These are phyloP conservation scores for Lucinisca nassula DNA, from an alignment of 2,888 invertebrate genomes.

Conservation along the genomic window DNA sequence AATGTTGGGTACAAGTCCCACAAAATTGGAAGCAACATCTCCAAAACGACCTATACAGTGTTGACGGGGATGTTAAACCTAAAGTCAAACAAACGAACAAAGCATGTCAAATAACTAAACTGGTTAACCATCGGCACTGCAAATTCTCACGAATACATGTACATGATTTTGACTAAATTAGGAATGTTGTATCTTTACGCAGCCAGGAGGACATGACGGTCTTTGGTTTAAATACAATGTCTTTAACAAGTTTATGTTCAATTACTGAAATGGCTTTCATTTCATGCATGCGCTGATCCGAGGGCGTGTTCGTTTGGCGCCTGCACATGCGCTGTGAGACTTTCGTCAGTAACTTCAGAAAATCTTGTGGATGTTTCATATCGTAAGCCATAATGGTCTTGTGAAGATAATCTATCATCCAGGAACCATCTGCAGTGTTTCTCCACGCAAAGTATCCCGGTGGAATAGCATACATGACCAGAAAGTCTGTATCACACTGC, in stretches of 20 bases:
- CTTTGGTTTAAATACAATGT: slow-evolving; percentile 56
- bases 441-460: slow-evolving; percentile 65
- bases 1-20: no score
- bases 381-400: slow-evolving; percentile 53
- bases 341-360: slow-evolving; percentile 52
- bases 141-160: no score
- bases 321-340: slow-evolving; percentile 44
- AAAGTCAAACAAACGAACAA: no score
- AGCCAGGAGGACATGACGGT: slow-evolving; percentile 14
- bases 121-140: no score
- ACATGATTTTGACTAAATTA: no score
- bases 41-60: no score
- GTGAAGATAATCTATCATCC: slow-evolving; percentile 65
- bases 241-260: slow-evolving; percentile 60
- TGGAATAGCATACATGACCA: slow-evolving; percentile 67
- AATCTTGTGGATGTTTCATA: slow-evolving; percentile 36
- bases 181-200: not conserved
- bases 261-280: slow-evolving; percentile 65
- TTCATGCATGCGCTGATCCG: slow-evolving; percentile 5
- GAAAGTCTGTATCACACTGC: slow-evolving; percentile 61
- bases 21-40: no score
- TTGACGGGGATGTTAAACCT: no score
- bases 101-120: no score
- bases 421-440: slow-evolving; percentile 56
- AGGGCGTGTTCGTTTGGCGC: slow-evolving; percentile 53